Base-by-base conservation (phyloP, 2,888 invertebrate genomes). In the Cremastinae sp. region DNA sequence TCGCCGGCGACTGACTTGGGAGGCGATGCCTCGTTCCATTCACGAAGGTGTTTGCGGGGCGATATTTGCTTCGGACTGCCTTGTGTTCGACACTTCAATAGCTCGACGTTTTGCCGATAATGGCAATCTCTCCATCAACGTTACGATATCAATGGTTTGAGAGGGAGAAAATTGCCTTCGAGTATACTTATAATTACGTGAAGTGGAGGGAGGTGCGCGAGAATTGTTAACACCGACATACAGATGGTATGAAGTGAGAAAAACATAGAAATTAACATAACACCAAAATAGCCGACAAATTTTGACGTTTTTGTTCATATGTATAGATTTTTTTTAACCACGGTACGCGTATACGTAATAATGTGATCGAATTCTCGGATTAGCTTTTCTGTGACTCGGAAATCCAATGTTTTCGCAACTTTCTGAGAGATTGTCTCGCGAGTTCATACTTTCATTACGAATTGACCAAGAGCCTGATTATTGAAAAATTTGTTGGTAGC, bases 101-200 rank as follows among this genome's bases (percentile, higher is more conserved):
- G 99, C 99, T 79, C 97, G 98, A 91, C 92, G 98, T 75, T 99
- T 99, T 91, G 98, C 99, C 66, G 99, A 99, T 90, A 99, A 98
- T 91, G 99, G 99, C 55, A 99, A 99, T 91, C 93, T 99, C 82
- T 99, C 98, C 85, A 99, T 99, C 86, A 99, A 99, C 91, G 99
- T 99, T 87, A 99, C 99, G 90, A 99, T 99, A 91, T 97, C 97
- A 82, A 95, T 96, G 93, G 95, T 95, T 91, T 96, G 92, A 92
- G 85, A 65, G 10, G 20, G 18, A 7, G 16, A 65, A 28, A 28
- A 28, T 28, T 43, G 51, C 28, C 53, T 22, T 62, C 20, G 62
- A 39, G 49, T 12, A 37, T 37, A 39, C 49, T 62, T 12, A 12
- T 49, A 47, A 62, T 51, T 37, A 18, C n/a, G 62, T 18, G 12